Evolutionary conservation across 2,888 invertebrate species (phyloP), one percentile per base, ranked within the genome.

Genomic region (Brachyptera risi): DNA sequence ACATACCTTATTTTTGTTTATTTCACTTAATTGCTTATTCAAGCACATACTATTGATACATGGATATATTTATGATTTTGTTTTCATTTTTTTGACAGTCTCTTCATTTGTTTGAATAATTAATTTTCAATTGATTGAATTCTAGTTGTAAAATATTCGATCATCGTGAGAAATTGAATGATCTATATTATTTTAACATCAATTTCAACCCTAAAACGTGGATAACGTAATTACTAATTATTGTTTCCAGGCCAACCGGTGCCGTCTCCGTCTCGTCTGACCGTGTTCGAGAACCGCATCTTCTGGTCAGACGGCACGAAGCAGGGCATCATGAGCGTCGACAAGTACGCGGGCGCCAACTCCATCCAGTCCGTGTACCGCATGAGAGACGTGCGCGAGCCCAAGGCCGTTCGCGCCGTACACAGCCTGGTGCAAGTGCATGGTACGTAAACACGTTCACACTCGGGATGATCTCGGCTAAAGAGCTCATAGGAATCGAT

Each of bases 271-370:
- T 87, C 90, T 0, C 79, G 92, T 11, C 74, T 95, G 35, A 87
- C 93, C 0, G 75, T 93, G 0, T 94, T 93, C 72, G 94, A 94
- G 74, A 90, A 90, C 70, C 79, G 88, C 26, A 86, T 96, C 4
- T 95, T 85, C 75, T 96, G 95, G 93, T 92, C 94, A 0, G 95
- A 95, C 70, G 87, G 86, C 66, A 93, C 92, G 1, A 92, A 94
- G 69, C 92, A 92, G 71, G 91, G 92, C 1, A 85, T 94, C 42
- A 86, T 92, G 80, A 88, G 90, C 1, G 90, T 93, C 7, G 89
- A 92, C 72, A 92, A 93, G 73, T 93, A 85, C 71, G 86, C 88
- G 65, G 91, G 91, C 0, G 83, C 88, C 31, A 81, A 85, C 47
- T 87, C 88, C 60, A 89, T 92, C 49, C 86, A 89, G 67, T 84